These are phyloP conservation scores for Theristicus caerulescens DNA, from an alignment of 2,113 vertebrate genomes.

Conservation along the genomic window DNA sequence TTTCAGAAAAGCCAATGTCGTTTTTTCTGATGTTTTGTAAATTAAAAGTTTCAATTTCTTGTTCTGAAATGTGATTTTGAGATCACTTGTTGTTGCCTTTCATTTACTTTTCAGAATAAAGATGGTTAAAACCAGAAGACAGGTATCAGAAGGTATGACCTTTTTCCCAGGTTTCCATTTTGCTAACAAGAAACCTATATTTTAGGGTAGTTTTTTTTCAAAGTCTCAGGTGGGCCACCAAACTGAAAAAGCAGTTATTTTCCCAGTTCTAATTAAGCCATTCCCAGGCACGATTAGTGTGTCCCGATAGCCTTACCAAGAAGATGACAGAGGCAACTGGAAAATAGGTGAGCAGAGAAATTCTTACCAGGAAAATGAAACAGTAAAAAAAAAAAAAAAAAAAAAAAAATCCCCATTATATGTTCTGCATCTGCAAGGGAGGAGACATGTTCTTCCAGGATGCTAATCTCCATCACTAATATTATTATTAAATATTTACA, in stretches of 20 bases:
- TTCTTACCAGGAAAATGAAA: neutral
- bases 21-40: neutral
- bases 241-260: neutral
- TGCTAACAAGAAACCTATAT: neutral
- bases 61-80: neutral
- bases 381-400: neutral
- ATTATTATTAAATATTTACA: constrained; percentile 55
- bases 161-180: neutral
- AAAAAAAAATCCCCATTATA: neutral
- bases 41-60: neutral
- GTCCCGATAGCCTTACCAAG: neutral
- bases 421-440: neutral
- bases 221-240: neutral
- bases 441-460: neutral
- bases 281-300: neutral
- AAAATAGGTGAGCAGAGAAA: neutral
- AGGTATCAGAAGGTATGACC: neutral
- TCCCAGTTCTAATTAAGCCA: neutral
- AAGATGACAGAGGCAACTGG: neutral
- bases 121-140: neutral
- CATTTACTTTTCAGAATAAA: neutral
- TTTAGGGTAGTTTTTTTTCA: neutral
- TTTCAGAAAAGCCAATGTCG: neutral
- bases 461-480: neutral
- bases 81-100: neutral